These are phyloP conservation scores for Linnaemya vulpina DNA, from an alignment of 2,888 invertebrate genomes.

Conservation along the genomic window DNA sequence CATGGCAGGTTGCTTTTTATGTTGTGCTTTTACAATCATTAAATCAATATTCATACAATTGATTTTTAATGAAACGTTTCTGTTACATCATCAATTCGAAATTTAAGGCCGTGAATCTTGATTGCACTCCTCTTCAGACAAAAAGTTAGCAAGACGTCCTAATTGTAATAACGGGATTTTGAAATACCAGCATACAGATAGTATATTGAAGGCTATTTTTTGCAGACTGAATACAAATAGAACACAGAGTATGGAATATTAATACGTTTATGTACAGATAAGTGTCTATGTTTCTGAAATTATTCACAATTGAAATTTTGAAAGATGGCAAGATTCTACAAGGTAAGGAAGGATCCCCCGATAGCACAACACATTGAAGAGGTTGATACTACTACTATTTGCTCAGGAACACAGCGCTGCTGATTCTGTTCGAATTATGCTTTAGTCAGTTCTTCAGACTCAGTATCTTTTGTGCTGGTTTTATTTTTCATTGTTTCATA, in stretches of 20 bases:
- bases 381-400: constrained; percentile 73
- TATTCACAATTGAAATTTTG: constrained; percentile 89
- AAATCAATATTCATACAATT: constrained; percentile 59
- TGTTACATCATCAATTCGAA: constrained; percentile 71
- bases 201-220: too few species aligned
- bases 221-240: too few species aligned
- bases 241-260: too few species aligned
- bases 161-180: too few species aligned
- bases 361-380: constrained; percentile 84
- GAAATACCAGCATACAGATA: too few species aligned
- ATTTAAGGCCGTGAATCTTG: constrained; percentile 61
- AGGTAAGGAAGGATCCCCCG: constrained; percentile 86
- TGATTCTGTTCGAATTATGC: constrained; percentile 86
- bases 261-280: too few species aligned
- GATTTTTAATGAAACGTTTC: constrained; percentile 77
- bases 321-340: constrained; percentile 88
- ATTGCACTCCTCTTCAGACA: not conserved
- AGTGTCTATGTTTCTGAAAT: too few species aligned
- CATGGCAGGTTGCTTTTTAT: constrained; percentile 27
- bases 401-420: constrained; percentile 61
- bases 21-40: constrained; percentile 38
- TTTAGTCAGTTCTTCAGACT: constrained; percentile 71
- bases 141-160: not conserved
- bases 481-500: constrained; percentile 75
- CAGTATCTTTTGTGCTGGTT: constrained; percentile 68